Evolutionary conservation across 2,888 invertebrate species (phyloP).

Genomic region (Augochlorella aurata): DNA sequence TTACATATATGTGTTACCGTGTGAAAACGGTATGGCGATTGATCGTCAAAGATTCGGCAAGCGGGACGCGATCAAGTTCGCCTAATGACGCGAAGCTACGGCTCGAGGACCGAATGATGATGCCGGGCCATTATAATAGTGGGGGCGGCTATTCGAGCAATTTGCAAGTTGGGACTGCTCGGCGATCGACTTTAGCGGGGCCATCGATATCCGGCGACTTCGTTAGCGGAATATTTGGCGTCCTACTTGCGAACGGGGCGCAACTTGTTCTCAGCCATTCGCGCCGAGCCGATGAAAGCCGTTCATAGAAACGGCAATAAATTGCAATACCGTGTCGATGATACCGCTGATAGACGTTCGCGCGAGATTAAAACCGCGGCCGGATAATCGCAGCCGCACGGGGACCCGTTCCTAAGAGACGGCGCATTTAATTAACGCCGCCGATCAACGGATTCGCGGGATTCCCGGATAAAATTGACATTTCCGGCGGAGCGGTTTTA

Average conservation of each 20-base stretch:
- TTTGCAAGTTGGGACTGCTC: slow-evolving; percentile 6
- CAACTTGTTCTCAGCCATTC: not conserved
- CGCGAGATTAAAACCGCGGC: not conserved
- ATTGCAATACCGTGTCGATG: not conserved
- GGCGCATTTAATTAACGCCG: not conserved
- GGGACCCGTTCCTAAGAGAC: not conserved
- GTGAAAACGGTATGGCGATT: not conserved
- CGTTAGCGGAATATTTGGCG: slow-evolving; percentile 5
- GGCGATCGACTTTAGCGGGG: not conserved
- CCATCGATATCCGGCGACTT: slow-evolving; percentile 14
- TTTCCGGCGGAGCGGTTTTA: not conserved
- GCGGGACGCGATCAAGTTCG: not conserved
- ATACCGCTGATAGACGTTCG: not conserved
- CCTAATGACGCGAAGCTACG: not conserved
- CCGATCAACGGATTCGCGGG: not conserved
- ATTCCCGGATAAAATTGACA: not conserved
- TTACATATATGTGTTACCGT: not conserved
- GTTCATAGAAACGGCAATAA: slow-evolving; percentile 2
- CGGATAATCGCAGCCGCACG: not conserved
- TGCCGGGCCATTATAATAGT: not conserved
- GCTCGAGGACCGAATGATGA: slow-evolving; percentile 1
- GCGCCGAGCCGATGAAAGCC: not conserved
- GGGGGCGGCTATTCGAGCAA: slow-evolving; percentile 3
- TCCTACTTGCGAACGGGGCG: not conserved
- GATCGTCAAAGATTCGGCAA: not conserved